These are phyloP conservation scores for Leucoptera coffeella DNA, from an alignment of 2,888 invertebrate species.

Conservation along the genomic window DNA sequence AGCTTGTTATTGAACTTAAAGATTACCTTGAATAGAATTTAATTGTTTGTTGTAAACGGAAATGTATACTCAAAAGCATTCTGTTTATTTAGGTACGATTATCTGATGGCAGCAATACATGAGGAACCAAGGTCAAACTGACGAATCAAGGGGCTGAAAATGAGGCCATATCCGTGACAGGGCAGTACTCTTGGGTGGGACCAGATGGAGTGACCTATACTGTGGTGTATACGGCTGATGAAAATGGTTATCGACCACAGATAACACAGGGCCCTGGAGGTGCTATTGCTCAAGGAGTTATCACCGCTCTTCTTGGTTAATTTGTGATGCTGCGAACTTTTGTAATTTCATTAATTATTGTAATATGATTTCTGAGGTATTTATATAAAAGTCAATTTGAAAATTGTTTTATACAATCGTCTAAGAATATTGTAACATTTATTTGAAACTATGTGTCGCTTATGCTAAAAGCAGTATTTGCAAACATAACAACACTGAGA, in stretches of 20 bases:
- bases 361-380: too few species aligned
- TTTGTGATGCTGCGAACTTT: too few species aligned
- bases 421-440: too few species aligned
- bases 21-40: neutral
- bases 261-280: slow-evolving; percentile 24
- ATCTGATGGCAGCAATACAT: slow-evolving; percentile 39
- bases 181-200: slow-evolving; percentile 40
- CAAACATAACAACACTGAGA: too few species aligned
- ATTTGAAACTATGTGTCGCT: too few species aligned
- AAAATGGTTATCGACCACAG: slow-evolving; percentile 49
- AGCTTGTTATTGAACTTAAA: neutral
- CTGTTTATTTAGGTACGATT: slow-evolving; percentile 33
- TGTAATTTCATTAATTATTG: too few species aligned
- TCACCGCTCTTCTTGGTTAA: slow-evolving; percentile 25
- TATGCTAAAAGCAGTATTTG: too few species aligned
- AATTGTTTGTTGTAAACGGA: neutral
- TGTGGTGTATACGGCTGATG: slow-evolving; percentile 47
- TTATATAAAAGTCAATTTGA: too few species aligned
- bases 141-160: slow-evolving; percentile 45
- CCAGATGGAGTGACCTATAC: slow-evolving; percentile 42
- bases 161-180: slow-evolving; percentile 39
- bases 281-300: slow-evolving; percentile 17
- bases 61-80: neutral
- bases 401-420: too few species aligned
- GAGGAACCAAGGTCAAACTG: slow-evolving; percentile 47